These are phyloP conservation scores for Aethes cnicana DNA, from an alignment of 2,888 invertebrate species.

Conservation along the genomic window DNA sequence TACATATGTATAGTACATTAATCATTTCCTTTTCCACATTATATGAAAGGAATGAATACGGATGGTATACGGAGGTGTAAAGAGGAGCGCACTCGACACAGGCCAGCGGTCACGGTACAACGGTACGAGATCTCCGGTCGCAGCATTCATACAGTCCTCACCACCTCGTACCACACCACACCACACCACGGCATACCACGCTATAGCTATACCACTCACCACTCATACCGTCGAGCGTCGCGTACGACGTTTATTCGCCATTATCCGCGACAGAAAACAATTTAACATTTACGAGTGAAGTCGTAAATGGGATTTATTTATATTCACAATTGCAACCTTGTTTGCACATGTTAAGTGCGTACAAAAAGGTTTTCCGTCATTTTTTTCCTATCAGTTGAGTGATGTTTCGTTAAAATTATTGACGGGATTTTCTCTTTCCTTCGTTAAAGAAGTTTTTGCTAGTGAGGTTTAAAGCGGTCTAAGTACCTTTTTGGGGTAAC, in stretches of 20 bases:
- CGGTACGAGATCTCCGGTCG: conserved; percentile 52
- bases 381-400: conserved; percentile 15
- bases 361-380: conserved; percentile 6
- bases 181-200: background rate
- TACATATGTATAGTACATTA: no score
- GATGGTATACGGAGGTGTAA: background rate
- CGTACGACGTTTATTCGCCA: conserved; percentile 26
- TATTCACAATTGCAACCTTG: conserved; percentile 62
- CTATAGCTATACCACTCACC: no score
- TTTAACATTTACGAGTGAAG: conserved; percentile 74
- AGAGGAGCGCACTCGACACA: conserved; percentile 17
- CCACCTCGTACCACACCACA: conserved; percentile 9
- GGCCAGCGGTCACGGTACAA: conserved; percentile 43
- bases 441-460: no score
- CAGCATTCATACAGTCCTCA: conserved; percentile 26
- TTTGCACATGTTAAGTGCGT: conserved; percentile 53
- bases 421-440: no score
- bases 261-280: conserved; percentile 59
- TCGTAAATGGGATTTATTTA: conserved; percentile 70
- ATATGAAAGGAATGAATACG: background rate
- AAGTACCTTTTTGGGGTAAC: no score
- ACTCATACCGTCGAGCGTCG: background rate
- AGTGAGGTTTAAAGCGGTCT: no score
- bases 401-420: background rate
- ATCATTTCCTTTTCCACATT: no score